phyloP scores from a whole-genome alignment of 2,113 vertebrate species.

The Epinephelus moara region DNA sequence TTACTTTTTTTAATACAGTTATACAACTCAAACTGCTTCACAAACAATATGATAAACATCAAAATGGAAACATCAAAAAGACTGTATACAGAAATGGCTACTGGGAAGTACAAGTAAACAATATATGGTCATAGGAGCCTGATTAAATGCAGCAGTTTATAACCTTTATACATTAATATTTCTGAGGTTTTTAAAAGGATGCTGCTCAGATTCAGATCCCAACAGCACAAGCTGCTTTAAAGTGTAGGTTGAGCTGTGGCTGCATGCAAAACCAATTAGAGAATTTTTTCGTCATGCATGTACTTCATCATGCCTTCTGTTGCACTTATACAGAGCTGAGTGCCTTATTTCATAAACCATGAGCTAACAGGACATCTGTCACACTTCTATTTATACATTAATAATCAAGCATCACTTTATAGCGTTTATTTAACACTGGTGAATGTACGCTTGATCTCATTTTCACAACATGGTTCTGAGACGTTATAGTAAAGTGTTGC shows the following conservation, averaged over 20 bases:
- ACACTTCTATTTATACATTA: background rate
- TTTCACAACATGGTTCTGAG: background rate
- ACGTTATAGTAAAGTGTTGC: background rate
- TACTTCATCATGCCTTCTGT: background rate
- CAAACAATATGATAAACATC: background rate
- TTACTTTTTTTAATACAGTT: background rate
- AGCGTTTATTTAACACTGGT: background rate
- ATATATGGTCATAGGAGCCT: background rate
- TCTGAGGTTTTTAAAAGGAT: background rate
- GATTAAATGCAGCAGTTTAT: background rate
- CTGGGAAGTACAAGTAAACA: too few relatives aligned
- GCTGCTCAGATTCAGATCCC: background rate
- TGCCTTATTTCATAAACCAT: too few relatives aligned
- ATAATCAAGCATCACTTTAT: background rate
- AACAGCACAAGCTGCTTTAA: too few relatives aligned
- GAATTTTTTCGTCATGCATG: background rate
- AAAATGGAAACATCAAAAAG: background rate
- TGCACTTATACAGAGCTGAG: background rate
- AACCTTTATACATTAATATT: background rate
- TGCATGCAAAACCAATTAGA: too few relatives aligned
- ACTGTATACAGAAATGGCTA: background rate
- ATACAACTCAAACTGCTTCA: accelerated
- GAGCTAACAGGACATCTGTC: too few relatives aligned
- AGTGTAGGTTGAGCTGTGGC: too few relatives aligned
- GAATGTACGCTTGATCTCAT: background rate